Evolutionary conservation across 2,113 vertebrate species (phyloP).

Genomic region (Pelodiscus sinensis): DNA sequence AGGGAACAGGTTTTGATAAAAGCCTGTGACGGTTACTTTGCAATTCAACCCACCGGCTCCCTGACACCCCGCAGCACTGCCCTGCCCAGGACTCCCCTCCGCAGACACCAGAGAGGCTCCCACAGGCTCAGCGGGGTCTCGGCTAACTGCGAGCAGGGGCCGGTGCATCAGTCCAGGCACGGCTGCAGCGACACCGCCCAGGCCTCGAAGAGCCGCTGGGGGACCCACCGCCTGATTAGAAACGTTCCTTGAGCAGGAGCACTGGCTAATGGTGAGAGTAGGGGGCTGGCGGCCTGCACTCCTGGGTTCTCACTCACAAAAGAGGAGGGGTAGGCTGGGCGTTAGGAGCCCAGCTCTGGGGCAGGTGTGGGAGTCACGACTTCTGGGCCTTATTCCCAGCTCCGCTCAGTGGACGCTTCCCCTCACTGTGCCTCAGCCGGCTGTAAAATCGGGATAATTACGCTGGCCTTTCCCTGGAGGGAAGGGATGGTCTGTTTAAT

Average conservation of each 20-base stretch:
- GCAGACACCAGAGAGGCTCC: not conserved
- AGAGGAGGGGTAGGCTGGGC: not conserved
- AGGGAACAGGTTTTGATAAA: conserved; percentile 75
- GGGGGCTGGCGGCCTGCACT: not conserved
- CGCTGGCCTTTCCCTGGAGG: not conserved
- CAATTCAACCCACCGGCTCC: conserved; percentile 59
- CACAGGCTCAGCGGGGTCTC: not conserved
- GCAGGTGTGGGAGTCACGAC: not conserved
- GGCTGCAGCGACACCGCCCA: not conserved
- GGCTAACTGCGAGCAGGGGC: not conserved
- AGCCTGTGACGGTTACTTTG: conserved; percentile 65
- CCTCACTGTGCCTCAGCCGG: not conserved
- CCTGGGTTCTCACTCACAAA: not conserved
- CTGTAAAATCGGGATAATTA: not conserved
- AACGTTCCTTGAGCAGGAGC: not conserved
- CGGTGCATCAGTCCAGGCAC: not conserved
- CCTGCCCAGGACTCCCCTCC: not conserved
- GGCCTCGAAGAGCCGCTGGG: not conserved
- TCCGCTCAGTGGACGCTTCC: not conserved
- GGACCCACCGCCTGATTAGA: not conserved
- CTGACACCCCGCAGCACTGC: not conserved
- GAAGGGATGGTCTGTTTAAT: not conserved
- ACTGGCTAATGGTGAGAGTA: not conserved
- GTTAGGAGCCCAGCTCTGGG: not conserved
- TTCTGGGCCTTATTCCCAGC: not conserved